These are phyloP conservation scores for Crotalus tigris DNA, from an alignment of 2,113 vertebrate species.

Conservation along the genomic window DNA sequence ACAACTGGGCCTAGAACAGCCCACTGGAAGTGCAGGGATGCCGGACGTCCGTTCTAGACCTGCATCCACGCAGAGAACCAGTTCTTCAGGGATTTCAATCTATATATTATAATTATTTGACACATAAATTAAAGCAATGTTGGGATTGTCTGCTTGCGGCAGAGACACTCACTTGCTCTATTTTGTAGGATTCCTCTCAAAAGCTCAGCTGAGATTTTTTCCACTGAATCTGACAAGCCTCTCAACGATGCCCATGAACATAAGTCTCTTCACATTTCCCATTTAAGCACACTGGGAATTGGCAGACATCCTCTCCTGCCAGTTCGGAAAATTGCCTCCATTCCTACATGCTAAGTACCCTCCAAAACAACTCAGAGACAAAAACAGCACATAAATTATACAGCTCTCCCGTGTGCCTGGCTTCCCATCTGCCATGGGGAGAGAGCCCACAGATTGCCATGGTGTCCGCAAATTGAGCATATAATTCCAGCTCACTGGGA, in stretches of 20 bases:
- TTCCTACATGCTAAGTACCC: neutral
- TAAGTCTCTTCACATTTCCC: neutral
- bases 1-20: too few species aligned
- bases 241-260: neutral
- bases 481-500: neutral
- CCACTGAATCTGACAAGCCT: too few species aligned
- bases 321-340: neutral
- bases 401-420: slow-evolving; percentile 4
- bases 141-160: neutral
- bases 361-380: slow-evolving; percentile 16
- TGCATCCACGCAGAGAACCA: too few species aligned
- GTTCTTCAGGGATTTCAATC: too few species aligned
- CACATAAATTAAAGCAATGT: too few species aligned
- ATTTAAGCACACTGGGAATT: neutral
- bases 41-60: too few species aligned
- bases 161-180: neutral
- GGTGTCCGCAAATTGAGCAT: slow-evolving; percentile 2
- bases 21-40: too few species aligned
- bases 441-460: neutral
- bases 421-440: slow-evolving; percentile 6
- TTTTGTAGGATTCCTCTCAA: too few species aligned
- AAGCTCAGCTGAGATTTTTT: too few species aligned
- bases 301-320: neutral
- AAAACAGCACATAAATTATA: neutral
- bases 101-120: too few species aligned